Evolutionary conservation across 2,797 vertebrate genomes (phyloP).

Genomic region (Myiothlypis chrysogaster): DNA sequence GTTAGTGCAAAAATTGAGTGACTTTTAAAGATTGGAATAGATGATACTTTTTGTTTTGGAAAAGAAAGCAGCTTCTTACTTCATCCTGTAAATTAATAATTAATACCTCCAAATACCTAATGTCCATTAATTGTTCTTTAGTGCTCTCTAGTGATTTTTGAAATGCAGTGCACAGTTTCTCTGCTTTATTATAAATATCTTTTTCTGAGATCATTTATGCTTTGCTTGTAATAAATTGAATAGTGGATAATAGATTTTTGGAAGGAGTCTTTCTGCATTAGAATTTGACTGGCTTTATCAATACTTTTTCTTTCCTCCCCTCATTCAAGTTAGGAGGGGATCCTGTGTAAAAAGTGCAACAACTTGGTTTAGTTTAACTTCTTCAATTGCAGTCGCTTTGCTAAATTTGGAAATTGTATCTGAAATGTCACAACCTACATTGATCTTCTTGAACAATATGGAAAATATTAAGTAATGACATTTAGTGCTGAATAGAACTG

Average conservation of each 20-base stretch:
- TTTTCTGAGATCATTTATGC: background rate
- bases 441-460: background rate
- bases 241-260: background rate
- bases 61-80: background rate
- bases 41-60: background rate
- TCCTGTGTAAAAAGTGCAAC: background rate
- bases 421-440: background rate
- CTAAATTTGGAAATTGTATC: background rate
- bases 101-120: background rate
- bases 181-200: background rate
- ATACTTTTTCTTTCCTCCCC: background rate
- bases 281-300: background rate
- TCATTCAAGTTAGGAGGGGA: background rate
- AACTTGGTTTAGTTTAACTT: background rate
- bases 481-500: background rate
- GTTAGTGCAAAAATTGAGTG: background rate
- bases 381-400: background rate
- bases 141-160: conserved; percentile 60
- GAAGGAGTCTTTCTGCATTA: background rate
- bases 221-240: background rate
- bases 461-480: background rate
- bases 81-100: background rate
- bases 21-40: background rate
- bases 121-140: conserved; percentile 38
- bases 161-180: background rate